Conservation (phyloP, 2,888 invertebrate genomes). For the Metopia argyrocephala region DNA sequence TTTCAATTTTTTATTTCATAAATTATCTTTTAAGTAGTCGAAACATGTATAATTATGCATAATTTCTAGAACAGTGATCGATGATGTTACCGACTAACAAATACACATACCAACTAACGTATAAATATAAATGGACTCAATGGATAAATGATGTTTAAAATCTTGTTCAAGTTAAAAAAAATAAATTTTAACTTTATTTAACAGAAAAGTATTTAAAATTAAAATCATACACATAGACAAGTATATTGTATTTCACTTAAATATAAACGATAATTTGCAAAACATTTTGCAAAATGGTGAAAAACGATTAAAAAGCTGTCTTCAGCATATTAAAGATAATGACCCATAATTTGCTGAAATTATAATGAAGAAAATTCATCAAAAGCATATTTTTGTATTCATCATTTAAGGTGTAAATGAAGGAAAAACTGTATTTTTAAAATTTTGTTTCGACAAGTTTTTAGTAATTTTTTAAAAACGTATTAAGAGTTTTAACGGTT, state of each 20-base stretch:
- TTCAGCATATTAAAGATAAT: conserved; percentile 34
- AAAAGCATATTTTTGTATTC: conserved; percentile 4
- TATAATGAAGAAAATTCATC: conserved; percentile 4
- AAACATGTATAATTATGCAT: conserved; percentile 37
- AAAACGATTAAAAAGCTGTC: conserved; percentile 36
- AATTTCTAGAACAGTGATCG: conserved; percentile 40
- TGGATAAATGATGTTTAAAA: too few species aligned
- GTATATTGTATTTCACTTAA: too few species aligned
- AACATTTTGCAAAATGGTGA: conserved; percentile 37
- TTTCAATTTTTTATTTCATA: conserved; percentile 20
- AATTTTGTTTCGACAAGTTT: conserved; percentile 19
- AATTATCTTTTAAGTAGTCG: conserved; percentile 26
- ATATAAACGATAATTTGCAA: conserved; percentile 7
- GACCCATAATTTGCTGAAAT: conserved; percentile 48
- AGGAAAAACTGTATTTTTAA: conserved; percentile 26
- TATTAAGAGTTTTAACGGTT: neutral
- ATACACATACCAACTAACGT: too few species aligned
- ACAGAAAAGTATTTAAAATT: too few species aligned
- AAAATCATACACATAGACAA: too few species aligned
- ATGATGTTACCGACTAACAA: conserved; percentile 36
- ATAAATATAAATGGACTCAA: too few species aligned
- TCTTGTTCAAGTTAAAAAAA: neutral
- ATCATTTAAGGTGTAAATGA: conserved; percentile 31
- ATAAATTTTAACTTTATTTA: neutral
- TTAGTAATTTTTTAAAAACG: conserved; percentile 18